phyloP scores from a whole-genome alignment of 2,888 invertebrate genomes.

The Odontocerum albicorne region DNA sequence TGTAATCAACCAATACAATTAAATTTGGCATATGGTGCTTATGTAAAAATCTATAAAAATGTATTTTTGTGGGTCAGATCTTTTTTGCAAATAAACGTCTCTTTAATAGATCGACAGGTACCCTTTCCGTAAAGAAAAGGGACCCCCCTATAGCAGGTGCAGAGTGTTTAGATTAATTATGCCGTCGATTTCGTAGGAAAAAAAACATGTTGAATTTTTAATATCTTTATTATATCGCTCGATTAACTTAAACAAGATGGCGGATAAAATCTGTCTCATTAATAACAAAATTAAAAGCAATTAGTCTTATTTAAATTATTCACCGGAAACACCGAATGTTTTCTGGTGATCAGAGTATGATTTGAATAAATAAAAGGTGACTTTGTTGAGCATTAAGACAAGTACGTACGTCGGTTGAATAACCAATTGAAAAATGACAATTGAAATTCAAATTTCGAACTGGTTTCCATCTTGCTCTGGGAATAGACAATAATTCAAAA shows the following conservation, averaged over 20 bases:
- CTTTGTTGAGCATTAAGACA: not conserved
- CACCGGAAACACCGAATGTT: slow-evolving; percentile 2
- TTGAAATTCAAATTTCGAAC: not conserved
- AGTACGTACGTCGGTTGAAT: not conserved
- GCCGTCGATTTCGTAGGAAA: not conserved
- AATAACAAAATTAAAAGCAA: slow-evolving; percentile 14
- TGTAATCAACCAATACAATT: no score
- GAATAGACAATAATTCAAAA: no score
- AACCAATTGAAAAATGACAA: not conserved
- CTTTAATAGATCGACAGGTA: no score
- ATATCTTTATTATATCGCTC: slow-evolving; percentile 10
- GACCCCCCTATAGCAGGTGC: no score
- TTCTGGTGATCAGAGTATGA: not conserved
- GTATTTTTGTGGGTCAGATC: no score
- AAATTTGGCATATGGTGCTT: no score
- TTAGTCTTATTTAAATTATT: slow-evolving; percentile 8
- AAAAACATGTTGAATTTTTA: not conserved
- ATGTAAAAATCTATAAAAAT: no score
- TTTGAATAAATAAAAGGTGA: not conserved
- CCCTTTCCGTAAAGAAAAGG: no score
- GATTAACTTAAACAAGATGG: slow-evolving; percentile 8
- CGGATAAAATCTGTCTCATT: slow-evolving; percentile 13
- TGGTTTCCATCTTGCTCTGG: no score
- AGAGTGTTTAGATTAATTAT: not conserved
- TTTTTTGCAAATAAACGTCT: no score